Evolutionary conservation across 2,797 vertebrate species (phyloP).

Genomic region (Gallinago nigripennis): DNA sequence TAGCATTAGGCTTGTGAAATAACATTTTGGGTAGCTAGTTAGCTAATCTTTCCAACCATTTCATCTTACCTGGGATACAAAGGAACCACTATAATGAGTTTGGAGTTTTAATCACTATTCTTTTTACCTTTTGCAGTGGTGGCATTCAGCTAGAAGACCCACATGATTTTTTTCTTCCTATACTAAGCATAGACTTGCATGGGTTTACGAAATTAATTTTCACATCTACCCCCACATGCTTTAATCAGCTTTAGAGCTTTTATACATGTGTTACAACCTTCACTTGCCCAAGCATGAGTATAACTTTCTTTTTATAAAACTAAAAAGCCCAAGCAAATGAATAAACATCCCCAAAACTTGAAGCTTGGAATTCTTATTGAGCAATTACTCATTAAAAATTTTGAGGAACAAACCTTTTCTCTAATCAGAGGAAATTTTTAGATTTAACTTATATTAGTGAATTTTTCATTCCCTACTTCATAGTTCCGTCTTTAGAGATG

Average conservation of each 20-base stretch:
- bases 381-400: not conserved
- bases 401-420: not conserved
- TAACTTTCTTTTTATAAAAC: slow-evolving; percentile 15
- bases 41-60: not conserved
- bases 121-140: not conserved
- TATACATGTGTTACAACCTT: slow-evolving; percentile 22
- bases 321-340: not conserved
- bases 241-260: slow-evolving; percentile 27
- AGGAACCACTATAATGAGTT: not conserved
- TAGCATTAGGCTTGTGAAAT: not conserved
- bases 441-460: not conserved
- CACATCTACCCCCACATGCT: not conserved
- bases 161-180: not conserved
- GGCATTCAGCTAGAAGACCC: not conserved
- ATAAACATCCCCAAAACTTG: not conserved
- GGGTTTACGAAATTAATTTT: slow-evolving; percentile 3
- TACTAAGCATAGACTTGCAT: not conserved
- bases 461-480: not conserved
- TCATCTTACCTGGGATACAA: not conserved
- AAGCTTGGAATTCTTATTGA: not conserved
- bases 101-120: not conserved
- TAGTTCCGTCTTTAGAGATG: not conserved
- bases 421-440: not conserved
- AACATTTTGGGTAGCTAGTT: not conserved
- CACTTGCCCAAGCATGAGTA: not conserved